phyloP scores from a whole-genome alignment of 2,797 vertebrate genomes.

The Sebastes wilsoni region DNA sequence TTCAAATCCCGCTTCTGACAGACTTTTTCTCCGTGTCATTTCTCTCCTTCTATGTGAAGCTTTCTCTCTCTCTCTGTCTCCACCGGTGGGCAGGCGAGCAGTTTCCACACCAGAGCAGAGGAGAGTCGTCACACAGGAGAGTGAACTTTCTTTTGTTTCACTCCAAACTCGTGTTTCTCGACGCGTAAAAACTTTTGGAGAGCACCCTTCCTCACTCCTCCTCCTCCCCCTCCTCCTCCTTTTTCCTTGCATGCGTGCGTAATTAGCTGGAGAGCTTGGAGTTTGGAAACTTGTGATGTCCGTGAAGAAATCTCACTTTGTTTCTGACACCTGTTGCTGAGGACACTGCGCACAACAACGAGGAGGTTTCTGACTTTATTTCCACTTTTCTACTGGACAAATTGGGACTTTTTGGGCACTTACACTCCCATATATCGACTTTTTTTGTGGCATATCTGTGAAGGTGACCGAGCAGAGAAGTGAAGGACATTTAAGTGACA shows the following conservation, averaged over 20 bases:
- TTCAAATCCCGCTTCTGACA: slow-evolving; percentile 55
- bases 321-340: slow-evolving; percentile 73
- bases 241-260: slow-evolving; percentile 18
- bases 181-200: slow-evolving; percentile 27
- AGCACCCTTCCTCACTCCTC: background rate
- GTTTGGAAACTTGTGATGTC: slow-evolving; percentile 58
- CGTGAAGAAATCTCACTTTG: slow-evolving; percentile 42
- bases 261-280: slow-evolving; percentile 32
- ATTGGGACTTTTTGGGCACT: background rate
- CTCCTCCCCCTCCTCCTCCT: background rate
- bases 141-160: slow-evolving; percentile 24
- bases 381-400: background rate
- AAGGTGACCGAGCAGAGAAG: background rate
- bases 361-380: background rate
- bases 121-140: background rate
- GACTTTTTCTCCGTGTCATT: no score
- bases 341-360: slow-evolving; percentile 8
- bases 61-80: background rate
- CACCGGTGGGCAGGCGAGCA: background rate
- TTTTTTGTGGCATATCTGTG: background rate
- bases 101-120: slow-evolving; percentile 17
- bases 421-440: no score
- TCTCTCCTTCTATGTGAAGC: background rate
- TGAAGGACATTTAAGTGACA: slow-evolving; percentile 10
- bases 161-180: slow-evolving; percentile 27